A percentile compares a stretch with the other conserved stretches of the same genome.
These are phyloP conservation scores for Machimus rusticus DNA, from an alignment of 2,888 invertebrate genomes.

Conservation along the genomic window DNA sequence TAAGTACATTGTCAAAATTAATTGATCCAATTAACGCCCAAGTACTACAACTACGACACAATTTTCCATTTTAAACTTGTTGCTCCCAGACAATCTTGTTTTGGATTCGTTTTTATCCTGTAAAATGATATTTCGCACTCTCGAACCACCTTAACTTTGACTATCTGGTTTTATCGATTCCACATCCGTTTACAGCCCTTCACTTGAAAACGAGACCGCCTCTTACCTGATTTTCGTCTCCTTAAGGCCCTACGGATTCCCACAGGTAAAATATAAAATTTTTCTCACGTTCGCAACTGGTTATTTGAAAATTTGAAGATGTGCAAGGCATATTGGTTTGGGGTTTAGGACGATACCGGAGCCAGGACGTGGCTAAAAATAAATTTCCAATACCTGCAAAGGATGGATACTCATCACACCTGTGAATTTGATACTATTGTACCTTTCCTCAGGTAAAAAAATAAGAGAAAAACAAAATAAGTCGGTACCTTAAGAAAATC, in stretches of 20 bases:
- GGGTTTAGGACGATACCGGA: background rate
- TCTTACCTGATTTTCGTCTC: background rate
- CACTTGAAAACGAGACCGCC: background rate
- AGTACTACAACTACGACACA: background rate
- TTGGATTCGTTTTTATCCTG: background rate
- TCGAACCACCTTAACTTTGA: background rate
- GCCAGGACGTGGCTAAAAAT: background rate
- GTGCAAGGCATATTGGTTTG: background rate
- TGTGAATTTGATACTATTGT: background rate
- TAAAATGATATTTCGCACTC: background rate
- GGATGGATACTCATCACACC: background rate
- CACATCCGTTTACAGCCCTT: background rate
- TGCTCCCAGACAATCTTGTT: background rate
- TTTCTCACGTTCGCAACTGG: background rate
- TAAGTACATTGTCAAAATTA: background rate
- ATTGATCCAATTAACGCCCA: background rate
- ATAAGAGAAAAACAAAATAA: background rate
- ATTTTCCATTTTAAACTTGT: background rate
- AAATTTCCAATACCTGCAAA: background rate
- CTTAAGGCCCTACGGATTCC: background rate
- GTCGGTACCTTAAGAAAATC: background rate
- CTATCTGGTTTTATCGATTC: background rate
- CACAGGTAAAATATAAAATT: background rate
- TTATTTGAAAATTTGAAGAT: background rate
- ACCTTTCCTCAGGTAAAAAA: background rate